Evolutionary conservation across 2,113 vertebrate species (phyloP).

Genomic region (Triplophysa dalaica): DNA sequence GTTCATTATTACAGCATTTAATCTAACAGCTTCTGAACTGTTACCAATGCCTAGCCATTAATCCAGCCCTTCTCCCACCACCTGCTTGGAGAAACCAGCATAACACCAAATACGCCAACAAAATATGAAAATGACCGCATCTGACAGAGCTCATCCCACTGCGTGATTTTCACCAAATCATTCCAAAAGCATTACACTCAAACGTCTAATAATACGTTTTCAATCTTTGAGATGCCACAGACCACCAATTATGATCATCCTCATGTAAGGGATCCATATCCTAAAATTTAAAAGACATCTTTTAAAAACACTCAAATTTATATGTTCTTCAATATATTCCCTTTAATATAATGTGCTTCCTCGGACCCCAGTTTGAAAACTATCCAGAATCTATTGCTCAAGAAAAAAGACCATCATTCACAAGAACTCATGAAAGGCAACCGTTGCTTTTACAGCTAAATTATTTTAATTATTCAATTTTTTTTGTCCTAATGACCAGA

Average conservation of each 20-base stretch:
- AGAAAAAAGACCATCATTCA: background rate
- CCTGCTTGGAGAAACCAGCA: constrained; percentile 41
- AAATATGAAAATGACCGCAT: constrained; percentile 20
- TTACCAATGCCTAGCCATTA: constrained; percentile 51
- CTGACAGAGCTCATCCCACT: background rate
- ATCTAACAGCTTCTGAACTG: constrained; percentile 42
- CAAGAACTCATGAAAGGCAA: background rate
- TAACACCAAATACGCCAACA: constrained; percentile 8
- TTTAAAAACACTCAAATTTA: too few relatives aligned
- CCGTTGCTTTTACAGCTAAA: constrained; percentile 34
- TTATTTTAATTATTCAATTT: constrained; percentile 29
- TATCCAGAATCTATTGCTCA: background rate
- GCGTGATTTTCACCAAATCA: background rate
- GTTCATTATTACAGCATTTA: constrained; percentile 61
- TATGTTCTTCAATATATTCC: too few relatives aligned
- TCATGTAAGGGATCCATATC: too few relatives aligned
- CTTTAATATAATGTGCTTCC: too few relatives aligned
- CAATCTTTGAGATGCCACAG: too few relatives aligned
- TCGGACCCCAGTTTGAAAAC: background rate
- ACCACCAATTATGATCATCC: too few relatives aligned
- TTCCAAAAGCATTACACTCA: background rate
- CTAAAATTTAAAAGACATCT: too few relatives aligned
- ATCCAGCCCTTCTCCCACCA: constrained; percentile 39
- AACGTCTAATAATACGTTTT: background rate
- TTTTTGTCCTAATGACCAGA: constrained; percentile 55